phyloP scores from a whole-genome alignment of 2,113 vertebrate species.

The Gadus macrocephalus region DNA sequence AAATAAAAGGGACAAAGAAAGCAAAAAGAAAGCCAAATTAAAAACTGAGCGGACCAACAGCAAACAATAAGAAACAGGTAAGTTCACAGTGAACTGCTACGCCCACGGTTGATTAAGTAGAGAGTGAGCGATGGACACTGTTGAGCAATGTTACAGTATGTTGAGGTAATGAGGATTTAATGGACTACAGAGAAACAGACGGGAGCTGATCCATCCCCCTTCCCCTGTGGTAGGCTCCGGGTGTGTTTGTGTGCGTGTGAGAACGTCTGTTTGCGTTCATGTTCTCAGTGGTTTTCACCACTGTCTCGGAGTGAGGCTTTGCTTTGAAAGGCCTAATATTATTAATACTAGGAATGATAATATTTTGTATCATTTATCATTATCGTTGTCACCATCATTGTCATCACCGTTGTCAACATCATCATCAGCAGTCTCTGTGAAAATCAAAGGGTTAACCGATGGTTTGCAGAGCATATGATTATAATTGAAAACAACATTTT shows the following conservation, averaged over 20 bases:
- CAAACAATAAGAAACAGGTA: slow-evolving; percentile 60
- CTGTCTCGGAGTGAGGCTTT: too few relatives aligned
- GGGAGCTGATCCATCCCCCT: slow-evolving; percentile 30
- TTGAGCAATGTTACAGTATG: slow-evolving; percentile 19
- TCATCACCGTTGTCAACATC: too few relatives aligned
- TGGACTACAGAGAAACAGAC: slow-evolving; percentile 52
- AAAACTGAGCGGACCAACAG: slow-evolving; percentile 62
- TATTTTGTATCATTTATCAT: too few relatives aligned
- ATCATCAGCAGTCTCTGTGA: too few relatives aligned
- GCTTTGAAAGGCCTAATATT: too few relatives aligned
- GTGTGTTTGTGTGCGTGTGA: slow-evolving; percentile 17
- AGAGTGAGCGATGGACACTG: slow-evolving; percentile 49
- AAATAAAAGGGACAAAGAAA: slow-evolving; percentile 20
- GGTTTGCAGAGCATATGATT: too few relatives aligned
- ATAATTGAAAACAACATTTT: too few relatives aligned
- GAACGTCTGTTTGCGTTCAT: neutral
- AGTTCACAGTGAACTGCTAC: slow-evolving; percentile 25
- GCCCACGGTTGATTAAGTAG: slow-evolving; percentile 34
- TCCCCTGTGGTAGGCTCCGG: neutral
- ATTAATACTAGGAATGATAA: too few relatives aligned
- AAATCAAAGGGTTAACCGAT: too few relatives aligned
- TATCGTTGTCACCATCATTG: too few relatives aligned
- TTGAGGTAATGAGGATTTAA: slow-evolving; percentile 23
- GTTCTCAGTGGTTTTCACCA: neutral
- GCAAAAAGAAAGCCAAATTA: slow-evolving; percentile 58